Evolutionary conservation across 2,113 vertebrate species (phyloP).

Genomic region (Sinocyclocheilus maitianheensis): DNA sequence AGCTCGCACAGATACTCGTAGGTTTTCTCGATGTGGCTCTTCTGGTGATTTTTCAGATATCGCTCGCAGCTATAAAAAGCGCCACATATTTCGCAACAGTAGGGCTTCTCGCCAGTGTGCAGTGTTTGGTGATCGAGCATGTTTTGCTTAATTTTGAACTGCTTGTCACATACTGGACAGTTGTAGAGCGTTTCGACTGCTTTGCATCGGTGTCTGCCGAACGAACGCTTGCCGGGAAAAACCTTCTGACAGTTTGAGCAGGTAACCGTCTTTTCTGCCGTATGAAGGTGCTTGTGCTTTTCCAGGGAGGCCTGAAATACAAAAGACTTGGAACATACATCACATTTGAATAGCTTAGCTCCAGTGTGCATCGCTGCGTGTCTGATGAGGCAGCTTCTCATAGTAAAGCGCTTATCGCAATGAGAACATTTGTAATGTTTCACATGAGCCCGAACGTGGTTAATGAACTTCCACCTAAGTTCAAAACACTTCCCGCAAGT

Average conservation of each 20-base stretch:
- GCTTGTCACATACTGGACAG: conserved; percentile 68
- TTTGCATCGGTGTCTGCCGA: conserved; percentile 61
- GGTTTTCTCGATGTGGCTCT: conserved; percentile 52
- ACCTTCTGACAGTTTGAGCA: conserved; percentile 59
- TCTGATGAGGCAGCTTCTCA: conserved; percentile 43
- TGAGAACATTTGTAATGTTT: conserved; percentile 61
- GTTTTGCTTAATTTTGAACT: conserved; percentile 51
- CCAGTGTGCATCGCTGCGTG: conserved; percentile 61
- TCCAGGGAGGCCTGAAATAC: conserved; percentile 58
- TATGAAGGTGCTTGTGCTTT: conserved; percentile 62
- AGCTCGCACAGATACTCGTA: conserved; percentile 68
- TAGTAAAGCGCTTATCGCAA: conserved; percentile 64
- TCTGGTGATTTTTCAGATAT: conserved; percentile 63
- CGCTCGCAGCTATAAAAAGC: conserved; percentile 60
- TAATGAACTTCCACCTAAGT: conserved; percentile 60
- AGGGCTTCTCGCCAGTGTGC: conserved; percentile 53
- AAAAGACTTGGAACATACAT: conserved; percentile 60
- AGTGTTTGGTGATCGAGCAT: conserved; percentile 41
- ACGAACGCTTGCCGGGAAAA: conserved; percentile 48
- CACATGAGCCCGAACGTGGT: conserved; percentile 61
- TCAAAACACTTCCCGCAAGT: conserved; percentile 63
- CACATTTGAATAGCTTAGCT: conserved; percentile 60
- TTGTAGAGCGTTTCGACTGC: conserved; percentile 59
- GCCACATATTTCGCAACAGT: conserved; percentile 66
- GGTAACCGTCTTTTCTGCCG: neutral